Percentiles rank a stretch among this genome's conserved stretches.
phyloP scores from a whole-genome alignment of 2,888 invertebrate genomes.

The Bellardia bayeri region DNA sequence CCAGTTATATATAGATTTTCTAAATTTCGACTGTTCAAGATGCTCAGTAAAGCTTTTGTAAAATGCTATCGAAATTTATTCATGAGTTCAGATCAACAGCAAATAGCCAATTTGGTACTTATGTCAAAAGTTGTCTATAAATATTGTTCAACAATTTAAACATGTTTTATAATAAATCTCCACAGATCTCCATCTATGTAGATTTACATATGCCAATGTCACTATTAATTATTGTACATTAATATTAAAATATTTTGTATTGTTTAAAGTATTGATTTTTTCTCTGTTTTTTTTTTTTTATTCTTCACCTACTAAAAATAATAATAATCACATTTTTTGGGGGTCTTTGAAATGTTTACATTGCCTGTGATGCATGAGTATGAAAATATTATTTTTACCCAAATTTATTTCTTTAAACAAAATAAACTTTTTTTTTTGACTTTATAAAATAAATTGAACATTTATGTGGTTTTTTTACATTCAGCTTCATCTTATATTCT shows the following conservation, averaged over 20 bases:
- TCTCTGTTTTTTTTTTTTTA: too few species aligned
- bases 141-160: constrained; percentile 4
- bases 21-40: too few species aligned
- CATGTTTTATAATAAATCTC: background rate
- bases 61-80: too few species aligned
- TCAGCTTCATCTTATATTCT: background rate
- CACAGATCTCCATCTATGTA: background rate
- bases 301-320: constrained; percentile 3
- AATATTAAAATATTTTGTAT: constrained; percentile 18
- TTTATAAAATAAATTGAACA: constrained; percentile 7
- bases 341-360: constrained; percentile 50
- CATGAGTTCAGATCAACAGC: too few species aligned
- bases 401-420: constrained; percentile 53
- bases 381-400: constrained; percentile 68
- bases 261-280: constrained; percentile 23
- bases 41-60: too few species aligned
- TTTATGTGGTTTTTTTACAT: background rate
- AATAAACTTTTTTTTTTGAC: constrained; percentile 8
- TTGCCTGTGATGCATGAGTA: constrained; percentile 58
- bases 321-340: constrained; percentile 18
- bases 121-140: constrained; percentile 1
- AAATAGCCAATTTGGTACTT: background rate
- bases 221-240: constrained; percentile 33
- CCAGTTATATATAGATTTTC: too few species aligned
- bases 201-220: background rate